A percentile compares a stretch with the other conserved stretches of the same genome.
Conservation (phyloP, 2,888 invertebrate genomes). For the Cataglyphis livida region DNA sequence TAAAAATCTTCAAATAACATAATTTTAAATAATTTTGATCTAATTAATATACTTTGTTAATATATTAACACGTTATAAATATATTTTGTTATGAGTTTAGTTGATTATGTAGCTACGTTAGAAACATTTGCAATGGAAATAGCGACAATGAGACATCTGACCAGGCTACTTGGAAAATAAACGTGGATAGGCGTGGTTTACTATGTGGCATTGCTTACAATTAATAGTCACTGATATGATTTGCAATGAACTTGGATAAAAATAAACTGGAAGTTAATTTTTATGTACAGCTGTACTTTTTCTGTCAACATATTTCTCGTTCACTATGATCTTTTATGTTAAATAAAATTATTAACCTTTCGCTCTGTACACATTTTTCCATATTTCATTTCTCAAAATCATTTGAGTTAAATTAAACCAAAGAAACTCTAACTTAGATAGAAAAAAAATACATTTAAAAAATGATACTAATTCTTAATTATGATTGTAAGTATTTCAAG, state of each 20-base stretch:
- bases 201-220: constrained; percentile 49
- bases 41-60: background rate
- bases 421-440: background rate
- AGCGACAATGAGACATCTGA: constrained; percentile 46
- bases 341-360: background rate
- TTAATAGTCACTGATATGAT: constrained; percentile 46
- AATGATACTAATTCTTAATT: background rate
- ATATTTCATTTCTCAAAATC: background rate
- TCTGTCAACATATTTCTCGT: background rate
- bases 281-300: background rate
- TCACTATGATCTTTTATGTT: background rate
- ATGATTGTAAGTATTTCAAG: background rate
- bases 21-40: background rate
- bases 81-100: constrained; percentile 44
- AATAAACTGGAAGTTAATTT: constrained; percentile 21
- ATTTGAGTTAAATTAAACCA: background rate
- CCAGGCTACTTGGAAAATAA: constrained; percentile 58
- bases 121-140: constrained; percentile 62
- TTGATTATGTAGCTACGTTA: constrained; percentile 35
- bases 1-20: background rate
- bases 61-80: background rate
- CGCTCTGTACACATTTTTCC: background rate
- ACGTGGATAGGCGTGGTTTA: constrained; percentile 67
- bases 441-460: background rate
- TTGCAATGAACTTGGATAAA: constrained; percentile 65